Conservation (phyloP, 2,888 invertebrate species). For the Hirtodrosophila confusa region DNA sequence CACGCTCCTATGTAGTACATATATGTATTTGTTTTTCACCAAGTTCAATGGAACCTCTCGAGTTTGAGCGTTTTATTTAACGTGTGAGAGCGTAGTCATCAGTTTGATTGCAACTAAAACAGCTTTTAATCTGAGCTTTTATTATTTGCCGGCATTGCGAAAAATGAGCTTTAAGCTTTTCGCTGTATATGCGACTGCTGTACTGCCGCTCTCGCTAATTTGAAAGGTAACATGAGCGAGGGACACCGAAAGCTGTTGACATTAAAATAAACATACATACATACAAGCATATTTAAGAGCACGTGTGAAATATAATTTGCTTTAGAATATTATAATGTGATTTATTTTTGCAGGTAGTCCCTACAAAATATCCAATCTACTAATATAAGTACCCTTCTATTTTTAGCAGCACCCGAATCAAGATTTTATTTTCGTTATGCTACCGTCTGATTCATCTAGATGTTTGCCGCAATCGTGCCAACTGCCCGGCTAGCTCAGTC, state of each 20-base stretch:
- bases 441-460: too few relatives aligned
- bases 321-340: not conserved
- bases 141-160: constrained; percentile 12
- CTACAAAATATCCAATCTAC: too few relatives aligned
- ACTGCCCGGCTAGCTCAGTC: constrained; percentile 84
- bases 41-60: constrained; percentile 3
- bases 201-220: constrained; percentile 24
- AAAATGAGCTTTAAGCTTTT: constrained; percentile 25
- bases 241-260: constrained; percentile 60
- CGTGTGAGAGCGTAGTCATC: not conserved
- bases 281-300: not conserved
- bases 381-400: too few relatives aligned
- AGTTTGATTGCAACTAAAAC: constrained; percentile 17
- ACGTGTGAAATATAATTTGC: not conserved
- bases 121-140: constrained; percentile 41
- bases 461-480: not conserved
- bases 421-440: too few relatives aligned
- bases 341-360: too few relatives aligned
- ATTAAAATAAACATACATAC: constrained; percentile 35
- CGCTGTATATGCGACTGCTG: constrained; percentile 14
- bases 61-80: constrained; percentile 1
- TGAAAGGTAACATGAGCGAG: constrained; percentile 38
- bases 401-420: too few relatives aligned
- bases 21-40: too few relatives aligned
- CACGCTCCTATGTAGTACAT: too few relatives aligned